These are phyloP conservation scores for Bradypus variegatus DNA, from an alignment of 2,797 vertebrate species.

Conservation along the genomic window DNA sequence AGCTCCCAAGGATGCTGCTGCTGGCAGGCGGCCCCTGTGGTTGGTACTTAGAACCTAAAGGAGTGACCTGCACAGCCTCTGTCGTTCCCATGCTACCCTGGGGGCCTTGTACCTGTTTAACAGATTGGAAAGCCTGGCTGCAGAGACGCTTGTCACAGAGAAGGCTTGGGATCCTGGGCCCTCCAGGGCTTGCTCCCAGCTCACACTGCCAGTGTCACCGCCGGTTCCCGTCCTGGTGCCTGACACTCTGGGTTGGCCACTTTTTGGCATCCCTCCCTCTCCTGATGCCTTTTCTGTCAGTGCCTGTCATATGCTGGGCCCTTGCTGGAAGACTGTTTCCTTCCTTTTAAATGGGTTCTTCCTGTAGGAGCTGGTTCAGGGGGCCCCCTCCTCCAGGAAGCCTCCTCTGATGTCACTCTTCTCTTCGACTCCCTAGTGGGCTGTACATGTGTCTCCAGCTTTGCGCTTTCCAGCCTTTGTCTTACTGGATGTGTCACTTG, in stretches of 20 bases:
- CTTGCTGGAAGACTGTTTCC: neutral
- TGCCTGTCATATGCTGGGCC: rapidly evolving
- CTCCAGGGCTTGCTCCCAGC: neutral
- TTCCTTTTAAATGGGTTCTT: neutral
- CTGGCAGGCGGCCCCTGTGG: neutral
- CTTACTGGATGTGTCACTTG: rapidly evolving
- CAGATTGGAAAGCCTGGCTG: neutral
- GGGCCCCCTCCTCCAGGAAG: neutral
- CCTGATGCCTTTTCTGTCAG: rapidly evolving
- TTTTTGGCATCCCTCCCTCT: too few relatives aligned
- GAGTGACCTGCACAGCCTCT: neutral
- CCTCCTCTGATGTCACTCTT: neutral
- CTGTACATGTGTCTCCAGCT: too few relatives aligned
- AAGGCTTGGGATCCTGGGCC: neutral
- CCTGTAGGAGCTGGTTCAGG: neutral
- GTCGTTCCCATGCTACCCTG: neutral
- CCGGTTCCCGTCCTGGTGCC: neutral
- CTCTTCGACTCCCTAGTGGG: too few relatives aligned
- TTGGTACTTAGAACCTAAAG: too few relatives aligned
- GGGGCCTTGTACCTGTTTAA: neutral
- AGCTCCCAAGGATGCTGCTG: neutral
- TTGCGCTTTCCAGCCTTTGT: rapidly evolving
- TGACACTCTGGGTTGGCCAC: rapidly evolving
- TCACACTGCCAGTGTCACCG: neutral
- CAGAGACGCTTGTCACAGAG: neutral